Evolutionary conservation across 2,888 invertebrate genomes (phyloP).

Genomic region (Serripes groenlandicus): DNA sequence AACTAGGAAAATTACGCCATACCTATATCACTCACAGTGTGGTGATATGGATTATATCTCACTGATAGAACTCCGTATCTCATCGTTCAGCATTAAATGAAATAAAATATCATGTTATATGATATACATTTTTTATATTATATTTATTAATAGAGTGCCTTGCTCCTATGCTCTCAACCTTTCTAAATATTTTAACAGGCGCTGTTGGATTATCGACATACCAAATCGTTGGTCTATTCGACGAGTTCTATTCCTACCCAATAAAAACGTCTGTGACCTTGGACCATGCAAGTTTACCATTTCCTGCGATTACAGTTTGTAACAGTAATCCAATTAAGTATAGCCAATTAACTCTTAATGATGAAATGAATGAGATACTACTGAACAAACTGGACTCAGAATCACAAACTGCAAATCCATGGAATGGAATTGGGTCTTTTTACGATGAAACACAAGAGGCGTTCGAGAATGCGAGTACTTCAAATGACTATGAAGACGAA

Average conservation of each 20-base stretch:
- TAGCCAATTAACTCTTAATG: neutral
- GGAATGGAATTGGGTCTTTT: neutral
- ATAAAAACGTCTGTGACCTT: slow-evolving; percentile 63
- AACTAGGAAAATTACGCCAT: no score
- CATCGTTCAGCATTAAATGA: neutral
- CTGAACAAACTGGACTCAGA: neutral
- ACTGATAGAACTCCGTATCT: no score
- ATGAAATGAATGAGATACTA: neutral
- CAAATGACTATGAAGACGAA: neutral
- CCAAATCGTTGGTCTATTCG: slow-evolving; percentile 28
- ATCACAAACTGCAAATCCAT: neutral
- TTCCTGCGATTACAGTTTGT: slow-evolving; percentile 73
- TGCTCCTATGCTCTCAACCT: neutral
- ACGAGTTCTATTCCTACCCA: slow-evolving; percentile 58
- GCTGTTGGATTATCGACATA: slow-evolving; percentile 47
- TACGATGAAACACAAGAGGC: neutral
- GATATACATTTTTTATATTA: neutral
- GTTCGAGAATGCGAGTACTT: neutral
- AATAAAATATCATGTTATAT: neutral
- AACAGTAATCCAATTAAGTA: slow-evolving; percentile 69
- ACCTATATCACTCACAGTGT: no score
- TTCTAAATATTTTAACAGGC: slow-evolving; percentile 23
- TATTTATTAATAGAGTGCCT: neutral
- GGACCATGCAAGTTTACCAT: slow-evolving; percentile 57
- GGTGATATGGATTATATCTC: no score